Evolutionary conservation across 2,888 invertebrate genomes (phyloP).

Genomic region (Harpalus rubripes): DNA sequence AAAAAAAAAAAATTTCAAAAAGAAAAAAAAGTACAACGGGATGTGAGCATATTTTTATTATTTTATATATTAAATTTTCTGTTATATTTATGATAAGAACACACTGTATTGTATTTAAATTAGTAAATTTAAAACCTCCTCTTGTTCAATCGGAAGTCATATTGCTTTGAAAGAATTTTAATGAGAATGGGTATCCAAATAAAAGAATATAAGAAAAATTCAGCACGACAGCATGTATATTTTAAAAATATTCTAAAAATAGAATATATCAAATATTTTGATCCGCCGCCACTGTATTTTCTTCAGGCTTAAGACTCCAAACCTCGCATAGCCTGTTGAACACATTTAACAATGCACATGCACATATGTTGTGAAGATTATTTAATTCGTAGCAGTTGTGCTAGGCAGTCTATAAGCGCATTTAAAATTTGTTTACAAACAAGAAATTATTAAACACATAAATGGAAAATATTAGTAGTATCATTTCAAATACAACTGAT

Average conservation of each 20-base stretch:
- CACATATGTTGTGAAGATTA: constrained; percentile 39
- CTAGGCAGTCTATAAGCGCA: constrained; percentile 9
- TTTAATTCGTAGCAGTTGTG: constrained; percentile 40
- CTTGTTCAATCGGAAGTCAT: too few species aligned
- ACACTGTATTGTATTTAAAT: too few species aligned
- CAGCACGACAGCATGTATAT: background rate
- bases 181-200: too few species aligned
- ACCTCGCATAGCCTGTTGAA: constrained; percentile 42
- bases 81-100: too few species aligned
- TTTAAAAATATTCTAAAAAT: background rate
- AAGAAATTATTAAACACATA: constrained; percentile 1
- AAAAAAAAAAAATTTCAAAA: too few species aligned
- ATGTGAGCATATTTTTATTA: too few species aligned
- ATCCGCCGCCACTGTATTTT: constrained; percentile 31
- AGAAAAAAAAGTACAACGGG: too few species aligned
- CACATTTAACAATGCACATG: constrained; percentile 49
- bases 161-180: too few species aligned
- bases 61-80: too few species aligned
- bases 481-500: background rate
- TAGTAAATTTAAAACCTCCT: too few species aligned
- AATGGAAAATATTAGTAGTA: constrained; percentile 15
- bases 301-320: background rate
- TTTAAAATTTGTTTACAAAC: constrained; percentile 20
- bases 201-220: too few species aligned
- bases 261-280: background rate